A percentile compares a stretch with the other conserved stretches of the same genome.
These are phyloP conservation scores for Tiphia femorata DNA, from an alignment of 2,888 invertebrate species.

Conservation along the genomic window DNA sequence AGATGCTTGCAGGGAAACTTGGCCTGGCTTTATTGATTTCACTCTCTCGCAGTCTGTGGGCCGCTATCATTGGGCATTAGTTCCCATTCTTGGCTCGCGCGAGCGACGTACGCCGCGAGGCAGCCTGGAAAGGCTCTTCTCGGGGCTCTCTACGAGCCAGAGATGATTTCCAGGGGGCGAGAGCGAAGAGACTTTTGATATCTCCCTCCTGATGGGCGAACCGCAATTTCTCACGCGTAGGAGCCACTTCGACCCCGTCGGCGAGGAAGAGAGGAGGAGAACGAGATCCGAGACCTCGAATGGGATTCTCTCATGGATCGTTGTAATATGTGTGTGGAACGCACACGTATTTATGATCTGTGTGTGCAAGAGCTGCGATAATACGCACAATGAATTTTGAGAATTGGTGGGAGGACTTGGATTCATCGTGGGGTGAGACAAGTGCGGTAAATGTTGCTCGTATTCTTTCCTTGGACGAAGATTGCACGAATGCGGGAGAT, in stretches of 20 bases:
- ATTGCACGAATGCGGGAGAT: no score
- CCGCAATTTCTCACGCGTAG: slow-evolving; percentile 33
- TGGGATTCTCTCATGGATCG: neutral
- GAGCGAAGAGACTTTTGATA: slow-evolving; percentile 22
- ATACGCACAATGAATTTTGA: no score
- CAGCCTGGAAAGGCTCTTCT: neutral
- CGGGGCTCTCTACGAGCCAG: neutral
- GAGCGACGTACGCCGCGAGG: neutral
- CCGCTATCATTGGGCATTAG: slow-evolving; percentile 40
- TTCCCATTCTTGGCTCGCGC: slow-evolving; percentile 26
- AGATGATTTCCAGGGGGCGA: slow-evolving; percentile 24
- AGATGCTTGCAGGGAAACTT: slow-evolving; percentile 22
- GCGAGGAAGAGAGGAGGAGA: neutral
- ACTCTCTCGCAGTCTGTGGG: slow-evolving; percentile 23
- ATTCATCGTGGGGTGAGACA: no score
- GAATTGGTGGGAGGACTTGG: no score
- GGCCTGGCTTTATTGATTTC: slow-evolving; percentile 47
- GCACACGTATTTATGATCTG: slow-evolving; percentile 8
- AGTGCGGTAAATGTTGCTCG: no score
- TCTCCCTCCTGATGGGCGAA: slow-evolving; percentile 14
- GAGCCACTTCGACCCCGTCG: slow-evolving; percentile 11
- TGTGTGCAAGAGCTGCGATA: no score
- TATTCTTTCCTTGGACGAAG: no score
- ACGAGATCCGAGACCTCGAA: neutral
- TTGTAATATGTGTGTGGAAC: no score